Evolutionary conservation across 2,113 vertebrate species (phyloP).

Genomic region (Hyperoodon ampullatus): DNA sequence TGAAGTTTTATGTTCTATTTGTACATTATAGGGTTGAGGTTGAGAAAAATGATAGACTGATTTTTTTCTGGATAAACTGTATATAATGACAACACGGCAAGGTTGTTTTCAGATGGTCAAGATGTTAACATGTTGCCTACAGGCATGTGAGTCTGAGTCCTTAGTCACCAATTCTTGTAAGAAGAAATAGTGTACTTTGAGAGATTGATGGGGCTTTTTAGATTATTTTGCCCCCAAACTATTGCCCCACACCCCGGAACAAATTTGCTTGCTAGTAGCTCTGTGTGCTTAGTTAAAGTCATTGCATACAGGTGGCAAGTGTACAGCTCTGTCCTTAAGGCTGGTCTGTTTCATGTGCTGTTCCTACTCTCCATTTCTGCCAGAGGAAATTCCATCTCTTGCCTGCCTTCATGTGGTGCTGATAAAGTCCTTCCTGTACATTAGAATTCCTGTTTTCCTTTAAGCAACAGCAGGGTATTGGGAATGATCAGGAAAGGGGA

Average conservation of each 20-base stretch:
- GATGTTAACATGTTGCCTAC: conserved; percentile 1
- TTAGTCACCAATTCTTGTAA: conserved; percentile 44
- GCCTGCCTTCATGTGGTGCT: conserved; percentile 96
- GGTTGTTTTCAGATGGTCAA: conserved; percentile 25
- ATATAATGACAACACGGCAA: not conserved
- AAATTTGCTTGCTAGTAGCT: not conserved
- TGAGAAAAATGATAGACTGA: not conserved
- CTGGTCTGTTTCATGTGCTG: conserved; percentile 89
- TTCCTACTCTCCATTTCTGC: conserved; percentile 87
- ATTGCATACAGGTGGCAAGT: conserved; percentile 90
- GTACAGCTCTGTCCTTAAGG: conserved; percentile 76
- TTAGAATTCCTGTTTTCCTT: conserved; percentile 97
- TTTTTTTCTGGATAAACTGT: conserved; percentile 34
- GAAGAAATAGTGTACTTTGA: not conserved
- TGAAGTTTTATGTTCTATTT: not conserved
- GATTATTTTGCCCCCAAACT: not conserved
- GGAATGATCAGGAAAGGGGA: conserved; percentile 93
- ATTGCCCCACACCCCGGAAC: accelerated
- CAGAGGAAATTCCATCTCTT: conserved; percentile 98
- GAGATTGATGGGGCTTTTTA: not conserved
- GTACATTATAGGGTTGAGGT: not conserved
- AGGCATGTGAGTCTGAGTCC: not conserved
- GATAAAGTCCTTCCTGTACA: conserved; percentile 99
- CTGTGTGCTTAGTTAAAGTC: conserved; percentile 67
- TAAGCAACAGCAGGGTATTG: conserved; percentile 90